Percentiles rank a stretch among this genome's conserved stretches.
phyloP scores from a whole-genome alignment of 2,113 vertebrate genomes.

The Petroica traversi region DNA sequence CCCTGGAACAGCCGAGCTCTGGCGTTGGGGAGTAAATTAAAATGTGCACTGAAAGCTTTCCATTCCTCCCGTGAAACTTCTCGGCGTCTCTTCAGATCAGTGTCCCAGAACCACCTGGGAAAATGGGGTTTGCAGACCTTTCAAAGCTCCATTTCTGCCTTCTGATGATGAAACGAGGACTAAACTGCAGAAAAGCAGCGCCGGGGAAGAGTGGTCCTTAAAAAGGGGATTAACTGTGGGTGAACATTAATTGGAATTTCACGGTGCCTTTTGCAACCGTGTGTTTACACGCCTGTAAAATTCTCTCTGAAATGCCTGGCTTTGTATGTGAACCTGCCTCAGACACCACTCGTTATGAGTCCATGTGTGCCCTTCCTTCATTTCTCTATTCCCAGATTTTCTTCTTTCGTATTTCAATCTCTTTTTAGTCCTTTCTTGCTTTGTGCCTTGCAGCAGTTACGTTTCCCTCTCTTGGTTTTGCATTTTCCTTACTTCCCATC shows the following conservation, averaged over 20 bases:
- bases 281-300: neutral
- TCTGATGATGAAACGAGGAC: neutral
- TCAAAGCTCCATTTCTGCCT: neutral
- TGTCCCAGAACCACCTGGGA: neutral
- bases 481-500: neutral
- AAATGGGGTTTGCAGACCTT: constrained; percentile 28
- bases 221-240: neutral
- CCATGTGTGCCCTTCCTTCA: neutral
- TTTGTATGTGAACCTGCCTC: neutral
- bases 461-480: neutral
- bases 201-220: neutral
- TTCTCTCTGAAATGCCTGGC: neutral
- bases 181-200: neutral
- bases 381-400: neutral
- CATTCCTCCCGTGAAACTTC: neutral
- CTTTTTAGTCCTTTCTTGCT: neutral
- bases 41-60: neutral
- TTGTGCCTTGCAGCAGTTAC: neutral
- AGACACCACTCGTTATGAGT: neutral
- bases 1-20: constrained; percentile 15
- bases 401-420: neutral
- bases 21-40: neutral
- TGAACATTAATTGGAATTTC: neutral
- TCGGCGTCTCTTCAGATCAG: neutral
- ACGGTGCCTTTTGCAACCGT: neutral